Evolutionary conservation across 2,888 invertebrate species (phyloP).

Genomic region (Monopis laevigella): DNA sequence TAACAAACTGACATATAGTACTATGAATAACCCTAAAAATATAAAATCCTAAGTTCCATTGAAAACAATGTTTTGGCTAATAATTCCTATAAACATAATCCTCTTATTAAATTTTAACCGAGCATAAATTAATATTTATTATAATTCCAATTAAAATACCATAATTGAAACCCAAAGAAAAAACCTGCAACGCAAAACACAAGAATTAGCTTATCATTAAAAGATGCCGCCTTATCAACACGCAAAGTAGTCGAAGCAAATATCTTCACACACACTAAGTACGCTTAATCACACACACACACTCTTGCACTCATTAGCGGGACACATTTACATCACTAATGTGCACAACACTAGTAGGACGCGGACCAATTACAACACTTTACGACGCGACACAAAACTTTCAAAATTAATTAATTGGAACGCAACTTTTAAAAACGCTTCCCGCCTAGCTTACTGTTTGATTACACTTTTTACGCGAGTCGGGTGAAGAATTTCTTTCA

Average conservation of each 20-base stretch:
- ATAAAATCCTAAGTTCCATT: too few species aligned
- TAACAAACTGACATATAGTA: too few species aligned
- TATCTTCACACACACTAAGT: conserved; percentile 30
- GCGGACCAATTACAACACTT: conserved; percentile 31
- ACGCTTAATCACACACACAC: conserved; percentile 38
- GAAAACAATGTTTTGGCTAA: too few species aligned
- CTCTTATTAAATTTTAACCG: too few species aligned
- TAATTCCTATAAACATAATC: too few species aligned
- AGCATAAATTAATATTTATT: too few species aligned
- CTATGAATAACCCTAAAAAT: too few species aligned
- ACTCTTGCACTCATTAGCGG: conserved; percentile 47
- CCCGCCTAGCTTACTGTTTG: conserved; percentile 16
- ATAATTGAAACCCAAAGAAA: too few species aligned
- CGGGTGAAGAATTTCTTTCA: conserved; percentile 48
- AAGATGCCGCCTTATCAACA: conserved; percentile 22
- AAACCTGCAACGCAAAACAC: too few species aligned
- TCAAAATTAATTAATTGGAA: conserved; percentile 31
- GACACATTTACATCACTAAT: conserved; percentile 57
- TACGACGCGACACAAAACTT: conserved; percentile 39
- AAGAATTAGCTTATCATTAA: conserved; percentile 6
- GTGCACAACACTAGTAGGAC: conserved; percentile 25
- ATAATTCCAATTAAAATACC: too few species aligned
- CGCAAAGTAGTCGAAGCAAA: conserved; percentile 28
- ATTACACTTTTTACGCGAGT: conserved; percentile 43
- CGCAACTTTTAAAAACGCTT: conserved; percentile 27